Evolutionary conservation across 30 jellyfish, hydroid and myxozoan species (phyloP), one percentile per base, ranked within the genome.

Genomic region (Aurelia sp.): DNA sequence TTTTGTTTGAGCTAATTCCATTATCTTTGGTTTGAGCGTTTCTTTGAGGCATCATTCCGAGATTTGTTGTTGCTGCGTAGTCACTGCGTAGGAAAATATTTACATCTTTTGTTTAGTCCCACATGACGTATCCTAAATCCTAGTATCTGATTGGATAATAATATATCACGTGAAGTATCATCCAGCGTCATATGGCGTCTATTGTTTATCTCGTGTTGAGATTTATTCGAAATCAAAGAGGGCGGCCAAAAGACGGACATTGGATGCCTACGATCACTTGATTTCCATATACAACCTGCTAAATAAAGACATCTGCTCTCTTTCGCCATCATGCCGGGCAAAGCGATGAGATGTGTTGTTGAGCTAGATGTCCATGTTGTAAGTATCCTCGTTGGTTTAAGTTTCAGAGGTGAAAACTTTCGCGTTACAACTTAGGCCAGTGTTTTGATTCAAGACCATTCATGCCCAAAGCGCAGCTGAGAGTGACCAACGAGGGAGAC

Each of bases 311-410:
- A 76, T 21, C 66, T 37, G 62, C 13, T 19, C 53, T 19, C 74
- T 52, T 50, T 11, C 47, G 10, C 52, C 67, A 91, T 84, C 60
- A 93, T 93, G 98, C 98, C 98, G 53, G 86, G 98, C 63, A 93
- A 93, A 75, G 98, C 98, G 10, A 93, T 93, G 92, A 93, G 78
- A 83, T 93, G 97, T 78, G 90, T 93, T 55, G 92, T 93, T 35
- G 98, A 93, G 76, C 90, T 93, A 12, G 98, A 93, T 62, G 73
- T 93, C 48, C 98, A 93, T 59, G 96, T 89, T 44, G 98, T 93
- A 83, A 75, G 98, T 83, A 10, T 66, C 33, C 4, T 59, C 55
- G 15, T 44, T 44, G 17, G 15, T 44, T 44, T 0, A 3, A 27
- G 51, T 23, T 19, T 72, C 13, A 13, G 19, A 37, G 58, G 23